Evolutionary conservation across 2,888 invertebrate genomes (phyloP).

Genomic region (Junonia oenone): DNA sequence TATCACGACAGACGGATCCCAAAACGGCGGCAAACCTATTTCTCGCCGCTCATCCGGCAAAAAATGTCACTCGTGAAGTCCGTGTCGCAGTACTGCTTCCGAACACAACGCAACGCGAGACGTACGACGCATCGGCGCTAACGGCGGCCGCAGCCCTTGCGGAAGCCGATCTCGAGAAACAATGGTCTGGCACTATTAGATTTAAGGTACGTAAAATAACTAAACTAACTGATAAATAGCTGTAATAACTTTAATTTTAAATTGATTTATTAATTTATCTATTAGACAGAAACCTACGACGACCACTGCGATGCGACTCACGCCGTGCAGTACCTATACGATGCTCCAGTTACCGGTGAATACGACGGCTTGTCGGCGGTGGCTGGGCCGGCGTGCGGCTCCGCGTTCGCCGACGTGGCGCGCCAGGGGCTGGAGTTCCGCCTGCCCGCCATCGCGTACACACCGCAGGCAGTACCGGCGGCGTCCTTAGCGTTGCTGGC

Average conservation of each 20-base stretch:
- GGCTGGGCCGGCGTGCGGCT: slow-evolving; percentile 61
- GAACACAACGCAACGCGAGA: slow-evolving; percentile 37
- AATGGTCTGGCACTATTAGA: slow-evolving; percentile 13
- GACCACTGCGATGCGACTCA: slow-evolving; percentile 53
- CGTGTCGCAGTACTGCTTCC: slow-evolving; percentile 49
- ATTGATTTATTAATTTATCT: background rate
- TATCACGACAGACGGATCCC: slow-evolving; percentile 33
- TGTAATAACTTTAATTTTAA: no score
- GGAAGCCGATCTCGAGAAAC: slow-evolving; percentile 40
- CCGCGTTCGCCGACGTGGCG: slow-evolving; percentile 55
- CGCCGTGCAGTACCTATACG: slow-evolving; percentile 54
- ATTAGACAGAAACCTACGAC: slow-evolving; percentile 48
- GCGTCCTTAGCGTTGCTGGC: slow-evolving; percentile 36
- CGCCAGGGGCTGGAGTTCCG: slow-evolving; percentile 48
- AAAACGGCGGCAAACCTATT: slow-evolving; percentile 36
- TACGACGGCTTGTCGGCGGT: slow-evolving; percentile 54
- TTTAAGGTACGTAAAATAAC: slow-evolving; percentile 25
- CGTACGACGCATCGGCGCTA: slow-evolving; percentile 41
- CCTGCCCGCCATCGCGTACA: slow-evolving; percentile 58
- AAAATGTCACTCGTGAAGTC: slow-evolving; percentile 37
- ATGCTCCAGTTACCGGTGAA: slow-evolving; percentile 51
- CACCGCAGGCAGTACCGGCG: slow-evolving; percentile 41
- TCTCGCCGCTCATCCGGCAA: slow-evolving; percentile 36
- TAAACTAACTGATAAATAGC: no score
- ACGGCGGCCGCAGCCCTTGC: slow-evolving; percentile 53